Evolutionary conservation across 2,113 vertebrate genomes (phyloP), one percentile per base, ranked within the genome.

Genomic region (Crocuta crocuta): DNA sequence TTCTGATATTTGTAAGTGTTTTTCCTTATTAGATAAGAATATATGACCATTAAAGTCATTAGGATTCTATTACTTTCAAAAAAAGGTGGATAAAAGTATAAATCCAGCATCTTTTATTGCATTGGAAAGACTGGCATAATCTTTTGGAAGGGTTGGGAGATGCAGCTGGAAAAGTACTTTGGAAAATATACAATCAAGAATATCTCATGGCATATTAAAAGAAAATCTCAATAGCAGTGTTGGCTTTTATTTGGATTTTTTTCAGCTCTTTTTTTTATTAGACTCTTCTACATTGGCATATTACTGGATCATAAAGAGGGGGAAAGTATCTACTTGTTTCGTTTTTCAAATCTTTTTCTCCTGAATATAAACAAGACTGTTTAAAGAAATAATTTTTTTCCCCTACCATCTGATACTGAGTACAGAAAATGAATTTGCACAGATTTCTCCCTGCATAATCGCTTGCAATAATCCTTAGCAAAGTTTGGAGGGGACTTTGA

Each of bases 161-260:
- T 95, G 31, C 58, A 86, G 90, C 98, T 97, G 96, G 98, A 73
- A 95, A 97, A 97, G 91, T 95, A 97, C 93, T 97, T 97, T 93
- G 96, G 94, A 96, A 98, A 98, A 84, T 97, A 98, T 94, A 89
- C 95, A 98, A 58, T 98, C 91, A 98, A 90, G 96, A 78, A 95
- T 98, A 98, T 89, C 97, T 95, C 76, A 88, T 96, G 63, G n/a
- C 93, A 96, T 98, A 83, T 98, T 98, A 97, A 98, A 98, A 98
- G 97, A 98, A 98, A 84, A 84, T 98, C 97, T 96, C 96, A 95
- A 33, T 98, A 98, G 78, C 61, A 97, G 83, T 98, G 95, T 97
- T 98, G 97, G 66, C 90, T 97, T 98, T 97, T 91, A 89, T 97
- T 97, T 98, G 95, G 81, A 87, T 93, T 97, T 94, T 97, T 96